Base-by-base conservation (phyloP, 1,140 invertebrate species). In the Caenorhabditis remanei region DNA sequence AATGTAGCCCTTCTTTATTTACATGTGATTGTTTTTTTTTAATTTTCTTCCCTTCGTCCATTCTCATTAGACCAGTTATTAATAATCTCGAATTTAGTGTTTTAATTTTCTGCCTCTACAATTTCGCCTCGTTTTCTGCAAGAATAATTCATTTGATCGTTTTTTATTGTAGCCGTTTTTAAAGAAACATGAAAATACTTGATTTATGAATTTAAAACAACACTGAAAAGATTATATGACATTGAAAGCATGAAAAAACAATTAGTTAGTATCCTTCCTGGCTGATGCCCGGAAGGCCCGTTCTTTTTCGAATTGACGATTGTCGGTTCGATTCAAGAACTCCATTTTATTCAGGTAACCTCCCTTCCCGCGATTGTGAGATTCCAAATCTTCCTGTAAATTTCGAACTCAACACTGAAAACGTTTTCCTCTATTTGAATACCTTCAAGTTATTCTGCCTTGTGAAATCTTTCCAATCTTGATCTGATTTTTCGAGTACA, bases 341-440 rank as follows among this genome's bases (percentile, higher is more conserved):
- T 89, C 87, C 71, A 71, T 56, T 67, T 88, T 89, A 40, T 86
- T 85, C 16, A 90, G 40, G 65, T 88, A 90, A 5, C 89, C 89
- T 16, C 83, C 67, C 41, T 90, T 90, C 53, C 89, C 89, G 5
- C 85, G 61, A 55, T 90, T 90, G 43, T 87, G 84, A 4, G 87
- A 79, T 53, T 85, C 24, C 32, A 90, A 55, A 4, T 90, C 89
- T 86, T 90, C 87, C 82, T 90, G 61, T 84, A 90, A 79, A 63
- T 16, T 43, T n/a, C 67, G 11, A 48, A 63, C 8, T 87, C 13
- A 43, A 41, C 50, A 61, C 56, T n/a, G n/a, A 61, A 61, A 61
- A 61, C 9, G 2, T 4, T 61, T 61, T 61, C 19, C n/a, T 14
- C 0, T 41, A 67, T 53, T 6, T 40, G 24, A 32, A 40, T 40